A percentile compares a stretch with the other conserved stretches of the same genome.
Evolutionary conservation across 2,797 vertebrate genomes (phyloP).

Genomic region (Phaenicophaeus curvirostris): DNA sequence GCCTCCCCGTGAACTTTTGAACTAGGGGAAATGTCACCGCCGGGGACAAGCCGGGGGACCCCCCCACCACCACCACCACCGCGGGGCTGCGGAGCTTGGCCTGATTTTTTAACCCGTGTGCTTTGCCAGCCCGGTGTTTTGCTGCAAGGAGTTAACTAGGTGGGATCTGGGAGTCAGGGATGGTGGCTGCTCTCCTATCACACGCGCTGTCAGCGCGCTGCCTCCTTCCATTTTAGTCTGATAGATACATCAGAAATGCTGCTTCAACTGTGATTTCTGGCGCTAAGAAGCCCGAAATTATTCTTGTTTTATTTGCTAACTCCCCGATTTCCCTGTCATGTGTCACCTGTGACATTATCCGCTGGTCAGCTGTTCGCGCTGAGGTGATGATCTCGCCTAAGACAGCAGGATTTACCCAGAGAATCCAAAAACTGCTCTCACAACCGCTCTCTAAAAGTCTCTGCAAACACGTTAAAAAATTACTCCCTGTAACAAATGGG

Average conservation of each 20-base stretch:
- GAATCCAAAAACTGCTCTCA: neutral
- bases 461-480: neutral
- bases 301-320: neutral
- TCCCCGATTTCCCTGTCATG: neutral
- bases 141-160: conserved; percentile 51
- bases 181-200: conserved; percentile 33
- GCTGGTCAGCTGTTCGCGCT: neutral
- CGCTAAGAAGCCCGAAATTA: neutral
- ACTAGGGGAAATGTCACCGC: neutral
- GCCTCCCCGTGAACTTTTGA: conserved; percentile 22
- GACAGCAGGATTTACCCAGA: neutral
- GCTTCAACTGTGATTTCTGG: neutral
- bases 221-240: conserved; percentile 45
- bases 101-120: neutral
- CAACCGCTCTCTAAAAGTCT: neutral
- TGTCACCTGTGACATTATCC: neutral
- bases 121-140: neutral
- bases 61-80: no score
- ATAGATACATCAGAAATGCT: conserved; percentile 1
- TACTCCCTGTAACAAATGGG: neutral
- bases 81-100: neutral
- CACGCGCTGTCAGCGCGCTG: neutral
- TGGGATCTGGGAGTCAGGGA: conserved; percentile 28
- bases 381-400: neutral
- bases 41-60: neutral